Conservation (phyloP, 2,113 vertebrate genomes). For the Tachuris rubrigastra region DNA sequence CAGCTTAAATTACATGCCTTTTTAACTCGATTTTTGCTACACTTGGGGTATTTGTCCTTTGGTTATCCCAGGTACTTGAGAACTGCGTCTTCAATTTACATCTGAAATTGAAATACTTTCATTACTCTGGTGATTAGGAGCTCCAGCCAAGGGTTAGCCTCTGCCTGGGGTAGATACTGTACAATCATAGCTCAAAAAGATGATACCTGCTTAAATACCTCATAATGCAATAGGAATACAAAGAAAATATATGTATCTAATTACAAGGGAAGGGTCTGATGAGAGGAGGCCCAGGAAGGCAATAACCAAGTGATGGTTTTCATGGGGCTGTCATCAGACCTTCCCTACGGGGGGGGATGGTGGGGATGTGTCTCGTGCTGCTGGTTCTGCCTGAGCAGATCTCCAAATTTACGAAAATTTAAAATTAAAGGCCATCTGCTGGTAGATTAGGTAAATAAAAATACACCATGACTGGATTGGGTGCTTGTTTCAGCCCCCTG, state of each 20-base stretch:
- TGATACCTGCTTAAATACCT: constrained; percentile 21
- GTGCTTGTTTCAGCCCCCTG: background rate
- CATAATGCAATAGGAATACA: background rate
- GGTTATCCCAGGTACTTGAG: background rate
- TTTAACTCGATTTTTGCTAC: background rate
- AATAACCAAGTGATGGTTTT: background rate
- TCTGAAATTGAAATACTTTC: constrained; percentile 1
- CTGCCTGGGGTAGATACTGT: background rate
- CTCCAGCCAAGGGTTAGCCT: background rate
- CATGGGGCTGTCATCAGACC: background rate
- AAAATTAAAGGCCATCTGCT: constrained; percentile 1
- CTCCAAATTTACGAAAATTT: background rate
- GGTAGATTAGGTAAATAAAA: constrained; percentile 40
- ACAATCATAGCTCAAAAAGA: background rate
- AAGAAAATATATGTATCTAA: background rate
- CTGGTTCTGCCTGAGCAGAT: background rate
- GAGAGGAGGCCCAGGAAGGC: background rate
- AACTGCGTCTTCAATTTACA: background rate
- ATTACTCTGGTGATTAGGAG: background rate
- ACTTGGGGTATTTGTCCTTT: background rate
- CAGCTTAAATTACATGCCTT: background rate
- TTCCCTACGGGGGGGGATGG: background rate
- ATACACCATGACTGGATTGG: background rate
- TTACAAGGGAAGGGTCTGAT: background rate
- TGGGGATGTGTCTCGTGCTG: accelerated